Conservation (phyloP, 2,113 vertebrate species). For the Alligator mississippiensis region DNA sequence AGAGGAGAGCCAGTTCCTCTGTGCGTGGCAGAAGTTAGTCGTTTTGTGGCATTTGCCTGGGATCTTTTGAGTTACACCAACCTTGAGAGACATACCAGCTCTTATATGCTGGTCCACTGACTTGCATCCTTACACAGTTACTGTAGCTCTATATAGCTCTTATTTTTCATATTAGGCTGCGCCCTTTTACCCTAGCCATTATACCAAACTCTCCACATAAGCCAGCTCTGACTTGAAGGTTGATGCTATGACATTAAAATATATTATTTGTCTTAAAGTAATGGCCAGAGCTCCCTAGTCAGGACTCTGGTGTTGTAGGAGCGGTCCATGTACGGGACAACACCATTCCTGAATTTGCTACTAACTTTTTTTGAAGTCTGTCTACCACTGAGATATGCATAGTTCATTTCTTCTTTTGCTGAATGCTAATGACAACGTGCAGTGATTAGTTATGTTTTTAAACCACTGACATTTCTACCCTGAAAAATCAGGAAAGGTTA, state of each 20-base stretch:
- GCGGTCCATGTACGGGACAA: neutral
- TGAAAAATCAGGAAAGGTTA: constrained; percentile 55
- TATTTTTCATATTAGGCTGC: too few relatives aligned
- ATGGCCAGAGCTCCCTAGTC: neutral
- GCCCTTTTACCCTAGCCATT: too few relatives aligned
- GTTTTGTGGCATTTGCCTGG: neutral
- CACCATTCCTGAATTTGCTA: accelerated
- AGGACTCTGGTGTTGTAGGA: neutral
- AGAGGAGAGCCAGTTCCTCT: neutral
- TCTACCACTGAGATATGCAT: neutral
- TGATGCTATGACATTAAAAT: too few relatives aligned
- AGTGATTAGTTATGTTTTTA: neutral
- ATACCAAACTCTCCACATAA: too few relatives aligned
- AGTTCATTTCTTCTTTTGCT: neutral
- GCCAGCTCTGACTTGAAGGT: too few relatives aligned
- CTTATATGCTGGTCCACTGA: too few relatives aligned
- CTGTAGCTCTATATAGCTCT: too few relatives aligned
- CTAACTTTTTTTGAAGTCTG: neutral
- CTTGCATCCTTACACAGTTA: too few relatives aligned
- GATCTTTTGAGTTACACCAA: accelerated
- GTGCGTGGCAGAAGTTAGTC: neutral
- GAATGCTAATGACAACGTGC: neutral
- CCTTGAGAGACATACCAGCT: neutral
- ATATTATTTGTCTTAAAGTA: neutral
- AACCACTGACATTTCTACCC: constrained; percentile 36